These are phyloP conservation scores for Eriocheir sinensis DNA, from an alignment of 1,140 invertebrate species.

Conservation along the genomic window DNA sequence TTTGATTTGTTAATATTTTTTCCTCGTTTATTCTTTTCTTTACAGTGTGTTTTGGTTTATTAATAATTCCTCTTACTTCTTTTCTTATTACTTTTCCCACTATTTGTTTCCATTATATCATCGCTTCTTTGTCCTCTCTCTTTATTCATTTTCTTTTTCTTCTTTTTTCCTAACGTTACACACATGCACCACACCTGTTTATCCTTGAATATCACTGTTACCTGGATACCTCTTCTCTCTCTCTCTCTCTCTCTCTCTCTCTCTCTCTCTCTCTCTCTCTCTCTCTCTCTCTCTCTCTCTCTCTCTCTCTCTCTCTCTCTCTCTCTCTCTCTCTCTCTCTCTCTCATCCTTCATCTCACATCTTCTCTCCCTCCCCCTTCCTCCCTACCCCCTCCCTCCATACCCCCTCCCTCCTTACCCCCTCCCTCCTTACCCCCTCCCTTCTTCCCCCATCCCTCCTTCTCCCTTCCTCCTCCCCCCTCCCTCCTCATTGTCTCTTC, in stretches of 20 bases:
- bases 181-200: background rate
- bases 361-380: background rate
- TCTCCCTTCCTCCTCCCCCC: background rate
- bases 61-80: too few relatives aligned
- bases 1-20: too few relatives aligned
- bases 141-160: background rate
- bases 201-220: background rate
- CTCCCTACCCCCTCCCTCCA: background rate
- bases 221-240: background rate
- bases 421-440: background rate
- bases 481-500: background rate
- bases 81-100: too few relatives aligned
- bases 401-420: background rate
- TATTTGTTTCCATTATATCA: too few relatives aligned
- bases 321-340: conserved; percentile 39
- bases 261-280: background rate
- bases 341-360: background rate
- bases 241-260: conserved; percentile 51
- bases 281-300: background rate
- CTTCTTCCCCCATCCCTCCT: background rate
- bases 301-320: conserved; percentile 36
- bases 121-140: background rate
- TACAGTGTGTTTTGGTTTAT: too few relatives aligned
- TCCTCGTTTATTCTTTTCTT: too few relatives aligned
- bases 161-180: background rate